Percentiles rank a stretch among this genome's conserved stretches.
phyloP scores from a whole-genome alignment of 2,888 invertebrate species.

The Apomyelois bistriatella region DNA sequence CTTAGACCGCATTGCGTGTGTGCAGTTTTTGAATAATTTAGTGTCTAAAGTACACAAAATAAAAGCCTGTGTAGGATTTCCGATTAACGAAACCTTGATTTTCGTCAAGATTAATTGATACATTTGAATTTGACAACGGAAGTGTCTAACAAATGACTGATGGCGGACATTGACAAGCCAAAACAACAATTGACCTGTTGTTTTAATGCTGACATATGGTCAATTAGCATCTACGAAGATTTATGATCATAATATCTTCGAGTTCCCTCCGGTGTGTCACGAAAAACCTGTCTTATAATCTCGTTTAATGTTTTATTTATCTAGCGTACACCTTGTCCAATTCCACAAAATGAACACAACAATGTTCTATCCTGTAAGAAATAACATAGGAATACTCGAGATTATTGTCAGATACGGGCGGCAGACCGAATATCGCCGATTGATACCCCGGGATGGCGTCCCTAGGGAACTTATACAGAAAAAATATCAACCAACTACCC shows the following conservation, averaged over 20 bases:
- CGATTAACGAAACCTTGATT: no score
- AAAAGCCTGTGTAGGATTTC: no score
- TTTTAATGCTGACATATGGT: background rate
- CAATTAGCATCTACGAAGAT: background rate
- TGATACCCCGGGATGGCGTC: constrained; percentile 61
- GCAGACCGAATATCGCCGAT: constrained; percentile 57
- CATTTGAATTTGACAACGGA: no score
- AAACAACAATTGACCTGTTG: background rate
- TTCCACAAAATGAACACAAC: constrained; percentile 33
- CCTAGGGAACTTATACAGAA: constrained; percentile 46
- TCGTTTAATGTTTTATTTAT: constrained; percentile 14
- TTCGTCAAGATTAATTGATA: no score
- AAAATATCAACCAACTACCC: constrained; percentile 50
- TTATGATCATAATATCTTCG: background rate
- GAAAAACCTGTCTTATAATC: constrained; percentile 1
- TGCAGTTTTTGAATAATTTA: constrained; percentile 32
- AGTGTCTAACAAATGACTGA: no score
- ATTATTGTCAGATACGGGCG: constrained; percentile 58
- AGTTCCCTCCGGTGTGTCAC: background rate
- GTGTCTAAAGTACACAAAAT: background rate
- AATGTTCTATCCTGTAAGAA: constrained; percentile 27
- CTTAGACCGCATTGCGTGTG: constrained; percentile 36
- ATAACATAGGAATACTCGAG: constrained; percentile 39
- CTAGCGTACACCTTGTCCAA: constrained; percentile 24
- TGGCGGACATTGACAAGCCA: no score